Evolutionary conservation across 2,888 invertebrate genomes (phyloP), one percentile per base, ranked within the genome.

Genomic region (Thymelicus sylvestris): DNA sequence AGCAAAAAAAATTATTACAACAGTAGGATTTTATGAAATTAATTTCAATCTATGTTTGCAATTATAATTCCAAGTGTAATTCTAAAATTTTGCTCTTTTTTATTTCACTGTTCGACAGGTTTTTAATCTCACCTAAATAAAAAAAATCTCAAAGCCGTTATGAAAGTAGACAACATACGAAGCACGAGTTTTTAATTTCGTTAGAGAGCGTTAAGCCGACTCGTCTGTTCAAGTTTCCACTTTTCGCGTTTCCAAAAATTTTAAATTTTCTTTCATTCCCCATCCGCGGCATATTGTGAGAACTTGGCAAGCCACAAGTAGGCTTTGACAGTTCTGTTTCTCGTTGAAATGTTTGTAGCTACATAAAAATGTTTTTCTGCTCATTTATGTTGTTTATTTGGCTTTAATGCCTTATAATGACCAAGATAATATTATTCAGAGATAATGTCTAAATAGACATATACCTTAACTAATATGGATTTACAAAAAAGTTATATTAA

Each of bases 251-350:
- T 15, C 24, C 62, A 55, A 68, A 68, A 68, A 57, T 31, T 68
- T 62, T 24, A 63, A 55, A 31, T 5, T 12, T 68, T 68, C 47
- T 55, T 44, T 24, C 67, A 62, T 67, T 55, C 31, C 31, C 31
- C 31, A 31, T 31, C 6, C 57, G 57, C 63, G 38, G 68, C 68
- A 31, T 63, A 57, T 63, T 68, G 68, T 57, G 31, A 63, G 47
- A 66, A 66, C 66, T 60, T 66, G 61, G 67, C 67, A 66, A 66
- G 67, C 67, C 62, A 67, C 67, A 67, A 67, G 67, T 60, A 39
- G 50, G 50, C 19, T 65, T 55, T 55, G 65, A 65, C 65, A 55
- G 52, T 41, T 52, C 38, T 52, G 48, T 24, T 52, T 59, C 52
- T 61, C 61, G 52, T 52, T 41, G 7, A 62, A 62, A 59, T 66